Evolutionary conservation across 2,797 vertebrate species (phyloP).

Genomic region (Cyprinella venusta): DNA sequence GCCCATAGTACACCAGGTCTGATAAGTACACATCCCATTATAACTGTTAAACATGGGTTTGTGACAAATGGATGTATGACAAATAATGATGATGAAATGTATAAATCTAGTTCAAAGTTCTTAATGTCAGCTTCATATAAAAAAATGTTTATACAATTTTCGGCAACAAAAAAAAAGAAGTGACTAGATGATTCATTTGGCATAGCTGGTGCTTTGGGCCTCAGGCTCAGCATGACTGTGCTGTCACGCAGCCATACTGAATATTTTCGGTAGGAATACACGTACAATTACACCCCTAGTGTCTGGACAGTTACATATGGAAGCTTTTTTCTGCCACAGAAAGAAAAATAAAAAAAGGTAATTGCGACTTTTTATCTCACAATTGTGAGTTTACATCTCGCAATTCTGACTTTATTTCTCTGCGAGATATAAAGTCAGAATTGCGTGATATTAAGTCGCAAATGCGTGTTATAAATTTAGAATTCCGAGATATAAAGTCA

Average conservation of each 20-base stretch:
- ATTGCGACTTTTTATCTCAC: too few relatives aligned
- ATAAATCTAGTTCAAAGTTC: not conserved
- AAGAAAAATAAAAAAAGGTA: too few relatives aligned
- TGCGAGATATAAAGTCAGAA: too few relatives aligned
- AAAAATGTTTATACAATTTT: not conserved
- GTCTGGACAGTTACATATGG: too few relatives aligned
- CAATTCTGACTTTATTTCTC: too few relatives aligned
- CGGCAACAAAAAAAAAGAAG: not conserved
- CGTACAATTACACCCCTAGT: not conserved
- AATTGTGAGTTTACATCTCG: too few relatives aligned
- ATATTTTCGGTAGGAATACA: not conserved
- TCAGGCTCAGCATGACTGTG: too few relatives aligned
- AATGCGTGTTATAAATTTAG: too few relatives aligned
- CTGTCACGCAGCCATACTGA: not conserved
- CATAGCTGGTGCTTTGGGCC: not conserved
- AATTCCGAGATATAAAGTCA: too few relatives aligned
- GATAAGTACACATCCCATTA: not conserved
- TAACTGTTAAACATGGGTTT: constrained; percentile 1
- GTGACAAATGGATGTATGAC: not conserved
- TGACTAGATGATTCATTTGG: not conserved
- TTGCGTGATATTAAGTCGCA: too few relatives aligned
- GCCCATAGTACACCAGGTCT: not conserved
- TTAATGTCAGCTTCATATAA: not conserved
- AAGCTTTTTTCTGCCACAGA: too few relatives aligned
- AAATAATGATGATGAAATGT: constrained; percentile 5